Evolutionary conservation across 2,888 invertebrate species (phyloP).

Genomic region (Zele albiditarsus): DNA sequence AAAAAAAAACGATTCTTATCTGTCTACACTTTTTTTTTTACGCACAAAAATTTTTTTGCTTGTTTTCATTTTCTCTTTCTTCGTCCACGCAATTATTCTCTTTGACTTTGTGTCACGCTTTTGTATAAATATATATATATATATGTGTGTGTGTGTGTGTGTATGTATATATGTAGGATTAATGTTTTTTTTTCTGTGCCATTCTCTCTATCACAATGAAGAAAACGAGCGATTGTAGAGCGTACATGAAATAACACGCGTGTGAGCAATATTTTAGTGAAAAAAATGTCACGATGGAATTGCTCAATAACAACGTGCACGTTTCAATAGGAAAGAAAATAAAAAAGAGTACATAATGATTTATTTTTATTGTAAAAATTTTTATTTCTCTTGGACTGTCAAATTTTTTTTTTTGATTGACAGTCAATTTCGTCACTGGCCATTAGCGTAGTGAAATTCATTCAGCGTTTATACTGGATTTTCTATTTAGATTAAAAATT

Average conservation of each 20-base stretch:
- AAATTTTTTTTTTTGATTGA: too few species aligned
- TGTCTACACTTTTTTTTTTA: not conserved
- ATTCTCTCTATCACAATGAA: not conserved
- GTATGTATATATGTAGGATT: not conserved
- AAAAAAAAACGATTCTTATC: not conserved
- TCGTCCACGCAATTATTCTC: not conserved
- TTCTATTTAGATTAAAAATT: too few species aligned
- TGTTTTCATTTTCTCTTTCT: not conserved
- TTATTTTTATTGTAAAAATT: too few species aligned
- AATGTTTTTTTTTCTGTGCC: not conserved
- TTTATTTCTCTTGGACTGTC: too few species aligned
- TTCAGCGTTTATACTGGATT: too few species aligned
- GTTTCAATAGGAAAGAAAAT: not conserved
- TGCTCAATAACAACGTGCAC: not conserved
- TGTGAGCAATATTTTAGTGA: not conserved
- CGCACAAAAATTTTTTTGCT: not conserved
- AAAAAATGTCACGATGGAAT: not conserved
- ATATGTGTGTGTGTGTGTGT: too few species aligned
- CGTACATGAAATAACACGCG: not conserved
- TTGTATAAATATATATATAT: too few species aligned
- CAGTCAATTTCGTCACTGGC: too few species aligned
- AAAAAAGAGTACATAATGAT: too few species aligned
- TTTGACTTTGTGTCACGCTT: constrained; percentile 2
- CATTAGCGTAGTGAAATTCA: too few species aligned
- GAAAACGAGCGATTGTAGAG: not conserved